Base-by-base conservation (phyloP, 2,113 vertebrate species). In the Plotosus lineatus region DNA sequence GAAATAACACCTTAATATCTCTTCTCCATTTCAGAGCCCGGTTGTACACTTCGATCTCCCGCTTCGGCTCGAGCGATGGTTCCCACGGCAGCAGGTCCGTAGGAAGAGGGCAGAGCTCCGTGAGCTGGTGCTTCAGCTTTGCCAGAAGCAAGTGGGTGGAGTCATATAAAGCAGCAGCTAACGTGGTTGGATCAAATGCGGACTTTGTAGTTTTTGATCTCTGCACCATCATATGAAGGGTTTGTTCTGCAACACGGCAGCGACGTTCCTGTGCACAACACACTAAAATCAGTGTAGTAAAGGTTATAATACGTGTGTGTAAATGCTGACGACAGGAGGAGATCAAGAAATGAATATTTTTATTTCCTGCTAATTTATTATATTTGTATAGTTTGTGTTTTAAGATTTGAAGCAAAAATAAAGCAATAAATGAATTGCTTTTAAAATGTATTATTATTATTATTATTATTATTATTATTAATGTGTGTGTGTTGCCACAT, bases 31-130 rank as follows among this genome's bases (percentile, higher is more conserved):
- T 23, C 92, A 99, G 97, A 95, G 97, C 88, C 97, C 97, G 0
- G 93, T 98, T 77, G 92, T 96, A 88, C 92, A 96, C 90, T 97
- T 98, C 85, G 95, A 96, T 51, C 89, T 94, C 42, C 96, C 96
- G 0, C 65, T 96, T 50, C 88, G 91, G 38, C 90, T 98, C 87
- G 95, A 95, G 61, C 89, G 85, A 28, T 99, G 97, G 97, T 98
- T 98, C 89, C 94, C 95, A 60, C 94, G 94, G 79, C 94, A 95
- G 38, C 90, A 88, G 36, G 95, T 96, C 58, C 95, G 93, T 82
- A 93, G 88, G 89, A 99, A 99, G 88, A 93, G 97, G 15, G 92
- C 95, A 83, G 95, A 96, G 86, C 95, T 99, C 85, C 90, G 93
- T 33, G 91, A 94, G 61, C 89, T 99, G 75, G 95, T 99, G 76